Evolutionary conservation across 2,888 invertebrate genomes (phyloP).

Genomic region (Watsonalla cultraria): DNA sequence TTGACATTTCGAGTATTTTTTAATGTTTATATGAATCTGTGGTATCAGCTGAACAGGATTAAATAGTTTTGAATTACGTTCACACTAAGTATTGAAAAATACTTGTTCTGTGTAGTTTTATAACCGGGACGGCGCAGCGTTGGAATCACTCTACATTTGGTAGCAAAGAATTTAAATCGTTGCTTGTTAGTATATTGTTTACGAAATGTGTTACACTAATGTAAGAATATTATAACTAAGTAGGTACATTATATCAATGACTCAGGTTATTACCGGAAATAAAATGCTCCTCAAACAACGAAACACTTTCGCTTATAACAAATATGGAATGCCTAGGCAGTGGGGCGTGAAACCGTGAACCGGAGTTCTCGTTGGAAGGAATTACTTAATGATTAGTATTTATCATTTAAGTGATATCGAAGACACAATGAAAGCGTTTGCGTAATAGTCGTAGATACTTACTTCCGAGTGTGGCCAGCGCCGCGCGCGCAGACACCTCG

Average conservation of each 20-base stretch:
- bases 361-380: conserved; percentile 25
- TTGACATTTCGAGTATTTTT: no score
- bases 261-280: neutral
- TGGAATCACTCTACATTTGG: no score
- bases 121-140: no score
- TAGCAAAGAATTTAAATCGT: no score
- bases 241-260: neutral
- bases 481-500: neutral
- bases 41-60: no score
- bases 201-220: no score
- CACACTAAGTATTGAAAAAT: no score
- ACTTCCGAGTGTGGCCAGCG: conserved; percentile 21
- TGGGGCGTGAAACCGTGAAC: conserved; percentile 31
- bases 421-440: conserved; percentile 60
- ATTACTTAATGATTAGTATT: conserved; percentile 26
- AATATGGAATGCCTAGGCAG: conserved; percentile 15
- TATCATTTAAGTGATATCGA: conserved; percentile 40
- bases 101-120: no score
- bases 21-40: no score
- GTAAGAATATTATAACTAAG: neutral
- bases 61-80: no score
- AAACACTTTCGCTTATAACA: conserved; percentile 7
- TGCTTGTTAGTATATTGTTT: no score
- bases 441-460: conserved; percentile 34
- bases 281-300: conserved; percentile 3